Conservation (phyloP, 2,113 vertebrate species). For the Podarcis muralis region DNA sequence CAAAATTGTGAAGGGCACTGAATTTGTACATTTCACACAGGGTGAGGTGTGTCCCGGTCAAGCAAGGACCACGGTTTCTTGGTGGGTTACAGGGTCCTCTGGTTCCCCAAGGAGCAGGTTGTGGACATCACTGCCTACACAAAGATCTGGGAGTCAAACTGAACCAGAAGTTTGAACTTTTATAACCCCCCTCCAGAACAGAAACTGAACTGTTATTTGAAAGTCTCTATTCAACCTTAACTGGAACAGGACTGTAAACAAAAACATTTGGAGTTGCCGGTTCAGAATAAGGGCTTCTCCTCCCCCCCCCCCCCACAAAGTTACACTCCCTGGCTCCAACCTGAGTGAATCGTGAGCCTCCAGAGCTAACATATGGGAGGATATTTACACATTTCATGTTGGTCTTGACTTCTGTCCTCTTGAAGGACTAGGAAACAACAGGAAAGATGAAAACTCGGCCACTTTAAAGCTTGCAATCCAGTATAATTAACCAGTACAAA, state of each 20-base stretch:
- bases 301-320: not conserved
- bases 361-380: not conserved
- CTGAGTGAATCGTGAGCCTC: not conserved
- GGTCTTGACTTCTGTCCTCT: not conserved
- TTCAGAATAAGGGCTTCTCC: not conserved
- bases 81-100: not conserved
- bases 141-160: not conserved
- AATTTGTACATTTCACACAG: not conserved
- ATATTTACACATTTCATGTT: not conserved
- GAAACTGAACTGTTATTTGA: not conserved
- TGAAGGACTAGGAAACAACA: not conserved
- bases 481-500: not conserved
- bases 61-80: not conserved
- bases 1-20: not conserved
- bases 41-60: not conserved
- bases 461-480: not conserved
- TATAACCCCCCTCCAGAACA: not conserved
- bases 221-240: not conserved
- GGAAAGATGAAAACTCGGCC: not conserved
- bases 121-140: not conserved
- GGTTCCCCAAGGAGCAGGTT: not conserved
- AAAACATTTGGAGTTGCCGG: not conserved
- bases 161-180: not conserved
- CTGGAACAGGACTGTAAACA: not conserved
- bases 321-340: not conserved